phyloP scores from a whole-genome alignment of 1,140 invertebrate species.

The Bombus superbus region DNA sequence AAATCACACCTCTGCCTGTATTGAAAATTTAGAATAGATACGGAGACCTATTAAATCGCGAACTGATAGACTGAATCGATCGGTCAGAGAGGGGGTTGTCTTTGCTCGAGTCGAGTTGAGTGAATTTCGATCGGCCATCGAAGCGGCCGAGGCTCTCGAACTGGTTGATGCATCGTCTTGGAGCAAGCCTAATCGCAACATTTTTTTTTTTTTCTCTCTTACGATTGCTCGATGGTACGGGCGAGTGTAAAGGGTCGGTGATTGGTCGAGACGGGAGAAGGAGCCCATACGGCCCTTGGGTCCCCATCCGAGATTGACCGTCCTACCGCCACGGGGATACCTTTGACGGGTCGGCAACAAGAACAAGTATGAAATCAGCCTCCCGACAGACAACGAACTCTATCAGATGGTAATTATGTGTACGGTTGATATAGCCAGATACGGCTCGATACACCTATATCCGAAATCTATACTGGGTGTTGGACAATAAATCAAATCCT shows the following conservation, averaged over 20 bases:
- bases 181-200: slow-evolving; percentile 61
- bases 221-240: slow-evolving; percentile 64
- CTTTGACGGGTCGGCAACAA: slow-evolving; percentile 81
- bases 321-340: slow-evolving; percentile 80
- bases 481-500: slow-evolving; percentile 51
- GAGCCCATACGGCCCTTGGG: slow-evolving; percentile 78
- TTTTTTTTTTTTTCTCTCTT: slow-evolving; percentile 47
- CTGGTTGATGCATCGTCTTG: slow-evolving; percentile 64
- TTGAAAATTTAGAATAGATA: no score
- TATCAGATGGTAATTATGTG: slow-evolving; percentile 83
- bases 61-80: no score
- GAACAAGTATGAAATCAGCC: slow-evolving; percentile 81
- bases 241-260: slow-evolving; percentile 72
- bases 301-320: slow-evolving; percentile 77
- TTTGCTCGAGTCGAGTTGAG: slow-evolving; percentile 13
- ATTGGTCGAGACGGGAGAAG: slow-evolving; percentile 77
- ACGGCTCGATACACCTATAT: slow-evolving; percentile 80
- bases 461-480: slow-evolving; percentile 79
- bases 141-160: slow-evolving; percentile 59
- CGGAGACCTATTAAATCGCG: no score
- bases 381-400: slow-evolving; percentile 81
- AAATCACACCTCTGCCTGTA: no score
- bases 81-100: no score
- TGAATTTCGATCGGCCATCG: slow-evolving; percentile 76
- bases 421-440: slow-evolving; percentile 79